phyloP scores from a whole-genome alignment of 2,888 invertebrate species.

The Allygus modestus region DNA sequence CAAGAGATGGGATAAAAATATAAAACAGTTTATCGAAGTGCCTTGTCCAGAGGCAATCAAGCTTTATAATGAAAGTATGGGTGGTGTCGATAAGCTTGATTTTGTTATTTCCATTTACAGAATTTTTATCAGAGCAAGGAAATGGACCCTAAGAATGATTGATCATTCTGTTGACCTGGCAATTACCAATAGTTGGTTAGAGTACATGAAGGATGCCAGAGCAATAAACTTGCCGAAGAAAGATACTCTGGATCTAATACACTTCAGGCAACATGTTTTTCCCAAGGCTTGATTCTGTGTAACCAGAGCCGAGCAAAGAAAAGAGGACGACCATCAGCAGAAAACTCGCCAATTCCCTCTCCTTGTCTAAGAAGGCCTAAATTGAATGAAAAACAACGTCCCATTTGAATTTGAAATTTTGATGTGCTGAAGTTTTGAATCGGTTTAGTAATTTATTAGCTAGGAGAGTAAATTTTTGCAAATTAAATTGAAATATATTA shows the following conservation, averaged over 20 bases:
- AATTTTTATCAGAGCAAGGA: conserved; percentile 63
- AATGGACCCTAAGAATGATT: conserved; percentile 67
- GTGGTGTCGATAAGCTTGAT: conserved; percentile 69
- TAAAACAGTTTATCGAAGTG: conserved; percentile 66
- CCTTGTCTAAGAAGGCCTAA: background rate
- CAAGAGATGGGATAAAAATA: conserved; percentile 66
- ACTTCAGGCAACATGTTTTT: conserved; percentile 59
- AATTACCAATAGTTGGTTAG: conserved; percentile 65
- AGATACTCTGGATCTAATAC: conserved; percentile 47
- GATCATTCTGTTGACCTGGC: conserved; percentile 66
- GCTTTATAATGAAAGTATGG: conserved; percentile 68
- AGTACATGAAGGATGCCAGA: conserved; percentile 62
- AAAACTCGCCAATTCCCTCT: background rate
- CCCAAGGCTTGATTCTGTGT: conserved; percentile 4
- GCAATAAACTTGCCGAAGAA: conserved; percentile 47
- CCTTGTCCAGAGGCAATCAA: conserved; percentile 67
- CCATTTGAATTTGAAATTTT: too few relatives aligned
- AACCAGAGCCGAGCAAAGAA: conserved; percentile 52
- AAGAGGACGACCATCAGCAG: conserved; percentile 46
- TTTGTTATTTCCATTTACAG: conserved; percentile 65
- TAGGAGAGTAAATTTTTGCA: conserved; percentile 60
- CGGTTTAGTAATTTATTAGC: too few relatives aligned
- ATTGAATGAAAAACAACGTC: conserved; percentile 39
- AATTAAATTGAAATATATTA: conserved; percentile 62
- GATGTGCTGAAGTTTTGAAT: conserved; percentile 63